Evolutionary conservation across 2,797 vertebrate species (phyloP), one percentile per base, ranked within the genome.

Genomic region (Gambusia yucatana): DNA sequence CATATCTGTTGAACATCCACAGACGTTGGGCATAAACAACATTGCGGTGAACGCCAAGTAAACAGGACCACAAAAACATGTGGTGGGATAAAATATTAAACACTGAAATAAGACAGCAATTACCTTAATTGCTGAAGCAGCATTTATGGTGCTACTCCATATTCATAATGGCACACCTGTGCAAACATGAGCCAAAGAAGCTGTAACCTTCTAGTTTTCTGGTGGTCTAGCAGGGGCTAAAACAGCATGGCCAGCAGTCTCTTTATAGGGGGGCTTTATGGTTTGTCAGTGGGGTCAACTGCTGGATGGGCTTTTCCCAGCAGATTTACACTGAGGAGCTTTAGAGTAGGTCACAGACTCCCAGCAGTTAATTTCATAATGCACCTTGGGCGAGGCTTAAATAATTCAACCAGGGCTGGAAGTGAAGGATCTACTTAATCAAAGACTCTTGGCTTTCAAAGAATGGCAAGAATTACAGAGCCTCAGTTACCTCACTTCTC

Each of bases 281-380:
- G 83, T 50, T 82, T 89, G 84, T 92, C 88, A 86, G 36, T 44
- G 74, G 75, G 91, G 90, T 93, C 88, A 88, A 81, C 85, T 88
- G 80, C 87, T 83, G 88, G 84, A 90, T 87, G 74, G 85, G 84
- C 83, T 86, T 82, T 88, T 81, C 79, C 70, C 72, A 25, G 75
- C 83, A 90, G 90, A 94, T 94, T 91, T 91, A 94, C 88, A 89
- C 82, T 63, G 86, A 86, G 80, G 84, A 77, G 81, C 87, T 86
- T 84, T 78, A 82, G 82, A 84, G 79, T 67, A 87, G 91, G 88
- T 95, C 91, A 91, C 82, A 82, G 84, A 76, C 89, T 87, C 83
- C 76, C 83, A 82, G 86, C 71, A 93, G 87, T 85, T 94, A 92
- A 94, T 95, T 95, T 95, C 91, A 93, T 95, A 94, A 94, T 95